Evolutionary conservation across 2,797 vertebrate genomes (phyloP), one percentile per base, ranked within the genome.

Genomic region (Oryzias sinensis): DNA sequence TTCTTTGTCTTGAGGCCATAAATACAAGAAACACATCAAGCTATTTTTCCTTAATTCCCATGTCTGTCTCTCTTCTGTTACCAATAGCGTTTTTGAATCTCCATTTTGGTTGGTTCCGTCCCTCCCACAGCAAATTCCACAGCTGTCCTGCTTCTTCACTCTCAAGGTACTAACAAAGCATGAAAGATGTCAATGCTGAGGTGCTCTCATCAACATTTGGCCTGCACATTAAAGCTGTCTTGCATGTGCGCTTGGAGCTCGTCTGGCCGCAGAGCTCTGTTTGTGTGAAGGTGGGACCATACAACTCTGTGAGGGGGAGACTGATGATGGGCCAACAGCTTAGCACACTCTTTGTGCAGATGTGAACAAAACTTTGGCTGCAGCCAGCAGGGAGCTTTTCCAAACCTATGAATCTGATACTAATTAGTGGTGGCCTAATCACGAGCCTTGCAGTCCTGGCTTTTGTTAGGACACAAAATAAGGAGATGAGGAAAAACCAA

Each of bases 381-480:
- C 44, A 37, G 69, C 57, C 52, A 25, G 59, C 49, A 20, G n/a
- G 0, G 62, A 53, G 61, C 77, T 27, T 53, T 78, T 89, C 87
- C 86, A 91, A 75, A 87, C 83, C 81, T 86, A 73, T 65, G 68
- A 85, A 90, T 90, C 88, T 91, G 90, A 89, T 87, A 86, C 85
- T 88, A 91, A 90, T 92, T 90, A 91, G 85, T 74, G 62, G 62
- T 57, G 59, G 68, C 67, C 82, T 85, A 89, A 89, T 89, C 85
- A 89, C 77, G 74, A 81, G 77, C 83, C 81, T 81, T 54, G 63
- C 49, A 48, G 86, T 65, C 63, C 74, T 89, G 89, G 87, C 81
- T 83, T 80, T 79, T 59, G 79, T 87, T 79, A 60, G 65, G 61
- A 72, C 74, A 80, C 24, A 17, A 74, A 83, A 66, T 70, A 57